Evolutionary conservation across 2,888 invertebrate species (phyloP).

Genomic region (Patella pellucida): DNA sequence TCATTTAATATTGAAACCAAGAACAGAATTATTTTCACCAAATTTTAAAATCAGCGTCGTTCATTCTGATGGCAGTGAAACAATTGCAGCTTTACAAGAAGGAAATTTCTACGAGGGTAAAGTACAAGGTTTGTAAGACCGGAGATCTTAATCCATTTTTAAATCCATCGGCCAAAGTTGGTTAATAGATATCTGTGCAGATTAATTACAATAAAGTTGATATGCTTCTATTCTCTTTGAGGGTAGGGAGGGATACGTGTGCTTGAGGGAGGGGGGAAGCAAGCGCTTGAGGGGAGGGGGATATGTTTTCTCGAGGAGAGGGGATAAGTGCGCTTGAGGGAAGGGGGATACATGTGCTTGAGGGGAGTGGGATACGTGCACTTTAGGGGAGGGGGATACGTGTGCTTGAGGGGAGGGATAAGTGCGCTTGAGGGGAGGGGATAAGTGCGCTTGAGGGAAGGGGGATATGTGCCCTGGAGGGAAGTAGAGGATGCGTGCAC

Average conservation of each 20-base stretch:
- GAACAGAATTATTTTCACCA: conserved; percentile 34
- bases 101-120: conserved; percentile 35
- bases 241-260: neutral
- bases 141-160: neutral
- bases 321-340: neutral
- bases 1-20: conserved; percentile 29
- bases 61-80: conserved; percentile 20
- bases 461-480: too few relatives aligned
- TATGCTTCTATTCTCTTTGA: too few relatives aligned
- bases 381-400: neutral
- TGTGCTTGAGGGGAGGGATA: neutral
- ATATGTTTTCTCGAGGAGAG: too few relatives aligned
- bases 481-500: neutral
- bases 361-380: neutral
- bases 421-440: too few relatives aligned
- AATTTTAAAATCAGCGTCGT: conserved; percentile 35
- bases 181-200: too few relatives aligned
- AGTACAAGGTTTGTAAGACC: conserved; percentile 34
- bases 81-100: conserved; percentile 24
- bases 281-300: neutral
- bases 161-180: too few relatives aligned
- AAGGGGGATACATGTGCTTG: too few relatives aligned
- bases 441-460: neutral
- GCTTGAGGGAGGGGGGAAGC: too few relatives aligned
- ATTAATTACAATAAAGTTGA: too few relatives aligned